Evolutionary conservation across 2,113 vertebrate species (phyloP).

Genomic region (cat (Felis catus)): DNA sequence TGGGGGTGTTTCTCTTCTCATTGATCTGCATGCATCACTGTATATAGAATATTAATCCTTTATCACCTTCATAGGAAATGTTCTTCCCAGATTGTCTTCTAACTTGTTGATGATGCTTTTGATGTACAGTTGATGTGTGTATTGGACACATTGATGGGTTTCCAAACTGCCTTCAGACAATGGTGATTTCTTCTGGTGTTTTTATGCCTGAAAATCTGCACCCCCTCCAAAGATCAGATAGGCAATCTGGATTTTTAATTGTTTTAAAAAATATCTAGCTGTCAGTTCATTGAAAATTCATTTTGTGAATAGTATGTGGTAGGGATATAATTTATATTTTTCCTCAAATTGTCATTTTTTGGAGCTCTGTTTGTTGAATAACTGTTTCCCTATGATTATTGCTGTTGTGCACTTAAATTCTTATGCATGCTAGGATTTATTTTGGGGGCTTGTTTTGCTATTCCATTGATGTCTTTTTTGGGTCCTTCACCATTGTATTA

Average conservation of each 20-base stretch:
- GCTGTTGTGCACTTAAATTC: neutral
- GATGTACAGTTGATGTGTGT: neutral
- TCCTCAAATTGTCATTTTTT: neutral
- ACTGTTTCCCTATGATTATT: neutral
- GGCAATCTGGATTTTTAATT: neutral
- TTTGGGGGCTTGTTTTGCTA: neutral
- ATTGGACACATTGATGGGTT: neutral
- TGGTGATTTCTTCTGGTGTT: neutral
- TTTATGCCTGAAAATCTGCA: neutral
- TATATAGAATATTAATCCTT: conserved; percentile 13
- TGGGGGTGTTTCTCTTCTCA: neutral
- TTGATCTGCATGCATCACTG: neutral
- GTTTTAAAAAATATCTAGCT: neutral
- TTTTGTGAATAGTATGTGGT: neutral
- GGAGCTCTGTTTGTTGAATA: neutral
- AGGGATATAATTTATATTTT: neutral
- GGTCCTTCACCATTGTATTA: neutral
- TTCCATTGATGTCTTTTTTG: neutral
- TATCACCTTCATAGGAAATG: conserved; percentile 31
- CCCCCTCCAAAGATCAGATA: conserved; percentile 1
- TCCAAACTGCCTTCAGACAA: neutral
- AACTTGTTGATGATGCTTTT: neutral
- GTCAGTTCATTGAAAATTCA: conserved; percentile 32
- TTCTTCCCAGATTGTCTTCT: neutral
- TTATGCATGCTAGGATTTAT: neutral